These are phyloP conservation scores for Ectropis crepuscularia DNA, from an alignment of 2,888 invertebrate genomes.

Conservation along the genomic window DNA sequence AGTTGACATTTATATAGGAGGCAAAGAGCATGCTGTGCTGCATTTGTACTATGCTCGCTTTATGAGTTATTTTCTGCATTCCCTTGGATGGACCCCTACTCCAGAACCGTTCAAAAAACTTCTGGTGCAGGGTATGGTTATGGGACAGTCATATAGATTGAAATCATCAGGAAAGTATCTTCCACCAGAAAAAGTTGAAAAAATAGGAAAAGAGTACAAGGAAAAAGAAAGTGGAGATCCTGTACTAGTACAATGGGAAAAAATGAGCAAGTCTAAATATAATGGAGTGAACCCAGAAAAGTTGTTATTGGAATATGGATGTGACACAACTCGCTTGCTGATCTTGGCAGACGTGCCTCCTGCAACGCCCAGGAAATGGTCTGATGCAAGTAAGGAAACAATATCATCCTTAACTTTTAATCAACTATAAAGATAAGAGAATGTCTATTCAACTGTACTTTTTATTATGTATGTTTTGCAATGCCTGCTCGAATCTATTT, in stretches of 20 bases:
- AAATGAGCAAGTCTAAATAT: conserved; percentile 99
- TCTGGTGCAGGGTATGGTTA: conserved; percentile 98
- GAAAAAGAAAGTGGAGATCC: conserved; percentile 87
- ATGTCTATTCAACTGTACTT: too few relatives aligned
- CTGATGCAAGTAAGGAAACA: conserved; percentile 88
- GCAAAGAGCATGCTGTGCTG: conserved; percentile 98
- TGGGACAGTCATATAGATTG: conserved; percentile 91
- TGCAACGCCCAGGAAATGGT: conserved; percentile 95
- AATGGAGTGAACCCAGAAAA: conserved; percentile 98
- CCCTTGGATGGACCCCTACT: conserved; percentile 88
- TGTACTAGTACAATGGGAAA: conserved; percentile 94
- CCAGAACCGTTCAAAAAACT: conserved; percentile 96
- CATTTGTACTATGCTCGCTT: conserved; percentile 99
- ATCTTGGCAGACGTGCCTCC: conserved; percentile 96
- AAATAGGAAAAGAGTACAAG: conserved; percentile 85
- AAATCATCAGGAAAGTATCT: conserved; percentile 93
- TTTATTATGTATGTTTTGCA: too few relatives aligned
- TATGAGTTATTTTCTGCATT: conserved; percentile 95
- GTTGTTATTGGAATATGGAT: conserved; percentile 92
- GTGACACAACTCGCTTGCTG: conserved; percentile 95
- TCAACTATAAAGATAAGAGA: too few relatives aligned
- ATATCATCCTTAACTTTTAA: not conserved
- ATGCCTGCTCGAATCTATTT: too few relatives aligned
- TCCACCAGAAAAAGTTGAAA: conserved; percentile 85
- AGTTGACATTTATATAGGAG: conserved; percentile 98